Evolutionary conservation across 1,140 invertebrate genomes (phyloP).

Genomic region (Drosophila malerkotliana): DNA sequence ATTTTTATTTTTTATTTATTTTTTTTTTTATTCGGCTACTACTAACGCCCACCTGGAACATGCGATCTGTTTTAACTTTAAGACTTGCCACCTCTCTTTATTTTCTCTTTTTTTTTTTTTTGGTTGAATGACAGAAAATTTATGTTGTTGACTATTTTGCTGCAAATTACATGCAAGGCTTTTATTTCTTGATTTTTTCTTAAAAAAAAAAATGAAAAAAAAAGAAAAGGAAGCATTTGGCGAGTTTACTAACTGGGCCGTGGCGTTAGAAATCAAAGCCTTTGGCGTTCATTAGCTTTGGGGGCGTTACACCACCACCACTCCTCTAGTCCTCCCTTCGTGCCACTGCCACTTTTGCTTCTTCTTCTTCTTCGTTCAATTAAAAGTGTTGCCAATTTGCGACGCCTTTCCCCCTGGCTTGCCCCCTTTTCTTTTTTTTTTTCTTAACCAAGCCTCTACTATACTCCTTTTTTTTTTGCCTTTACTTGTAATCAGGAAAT

Average conservation of each 20-base stretch:
- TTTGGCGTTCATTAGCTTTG: constrained; percentile 83
- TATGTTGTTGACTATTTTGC: constrained; percentile 80
- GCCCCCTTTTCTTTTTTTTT: neutral
- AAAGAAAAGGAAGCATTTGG: neutral
- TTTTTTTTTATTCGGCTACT: constrained; percentile 25
- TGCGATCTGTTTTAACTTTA: constrained; percentile 31
- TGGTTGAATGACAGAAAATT: constrained; percentile 47
- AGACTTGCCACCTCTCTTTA: constrained; percentile 2
- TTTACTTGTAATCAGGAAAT: constrained; percentile 79
- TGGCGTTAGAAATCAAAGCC: constrained; percentile 80
- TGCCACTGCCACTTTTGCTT: neutral
- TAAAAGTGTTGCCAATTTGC: constrained; percentile 82
- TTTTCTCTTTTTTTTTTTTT: neutral
- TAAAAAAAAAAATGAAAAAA: neutral
- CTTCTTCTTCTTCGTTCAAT: constrained; percentile 68
- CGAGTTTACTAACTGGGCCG: constrained; percentile 50
- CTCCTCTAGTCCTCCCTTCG: neutral
- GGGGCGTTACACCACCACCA: constrained; percentile 63
- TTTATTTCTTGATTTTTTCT: neutral
- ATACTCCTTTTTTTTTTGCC: neutral
- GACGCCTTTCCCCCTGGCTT: constrained; percentile 41
- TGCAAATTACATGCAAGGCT: constrained; percentile 77
- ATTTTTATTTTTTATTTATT: neutral
- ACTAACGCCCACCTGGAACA: constrained; percentile 37
- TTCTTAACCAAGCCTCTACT: neutral